phyloP scores from a whole-genome alignment of 2,797 vertebrate species.

The Semotilus atromaculatus region DNA sequence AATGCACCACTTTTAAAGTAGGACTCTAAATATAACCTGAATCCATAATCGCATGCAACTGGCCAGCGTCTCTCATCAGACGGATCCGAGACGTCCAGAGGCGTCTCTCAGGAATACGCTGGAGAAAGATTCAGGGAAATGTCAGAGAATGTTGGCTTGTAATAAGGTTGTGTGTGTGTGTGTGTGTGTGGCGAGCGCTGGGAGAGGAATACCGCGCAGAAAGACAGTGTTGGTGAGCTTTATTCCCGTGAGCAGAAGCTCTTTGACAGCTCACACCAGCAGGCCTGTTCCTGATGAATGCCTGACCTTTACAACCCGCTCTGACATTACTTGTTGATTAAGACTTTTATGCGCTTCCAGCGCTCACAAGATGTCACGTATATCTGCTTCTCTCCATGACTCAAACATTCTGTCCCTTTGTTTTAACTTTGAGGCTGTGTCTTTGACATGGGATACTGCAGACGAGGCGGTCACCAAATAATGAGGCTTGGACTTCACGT shows the following conservation, averaged over 20 bases:
- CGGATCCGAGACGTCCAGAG: slow-evolving; percentile 10
- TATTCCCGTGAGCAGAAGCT: slow-evolving; percentile 45
- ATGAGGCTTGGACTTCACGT: neutral
- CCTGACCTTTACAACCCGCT: slow-evolving; percentile 49
- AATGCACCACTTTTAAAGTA: neutral
- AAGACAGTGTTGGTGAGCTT: neutral
- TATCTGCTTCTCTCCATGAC: slow-evolving; percentile 21
- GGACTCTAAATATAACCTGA: slow-evolving; percentile 3
- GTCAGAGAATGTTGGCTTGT: slow-evolving; percentile 31
- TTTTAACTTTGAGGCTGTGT: slow-evolving; percentile 24
- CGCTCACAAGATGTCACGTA: slow-evolving; percentile 23
- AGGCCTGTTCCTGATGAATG: slow-evolving; percentile 56
- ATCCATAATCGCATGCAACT: neutral
- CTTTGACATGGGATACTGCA: neutral
- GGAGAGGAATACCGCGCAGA: neutral
- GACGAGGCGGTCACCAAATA: neutral
- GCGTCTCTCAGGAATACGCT: slow-evolving; percentile 28
- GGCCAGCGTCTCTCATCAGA: slow-evolving; percentile 8
- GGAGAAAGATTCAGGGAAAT: slow-evolving; percentile 43
- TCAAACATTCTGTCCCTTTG: slow-evolving; percentile 35
- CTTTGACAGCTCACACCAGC: slow-evolving; percentile 52
- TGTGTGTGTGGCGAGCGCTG: slow-evolving; percentile 10
- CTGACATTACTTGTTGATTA: slow-evolving; percentile 56
- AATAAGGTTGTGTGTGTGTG: slow-evolving; percentile 32
- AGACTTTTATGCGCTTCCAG: slow-evolving; percentile 40